Evolutionary conservation across 2,797 vertebrate species (phyloP), one percentile per base, ranked within the genome.

Genomic region (Poeciliopsis presidionis): DNA sequence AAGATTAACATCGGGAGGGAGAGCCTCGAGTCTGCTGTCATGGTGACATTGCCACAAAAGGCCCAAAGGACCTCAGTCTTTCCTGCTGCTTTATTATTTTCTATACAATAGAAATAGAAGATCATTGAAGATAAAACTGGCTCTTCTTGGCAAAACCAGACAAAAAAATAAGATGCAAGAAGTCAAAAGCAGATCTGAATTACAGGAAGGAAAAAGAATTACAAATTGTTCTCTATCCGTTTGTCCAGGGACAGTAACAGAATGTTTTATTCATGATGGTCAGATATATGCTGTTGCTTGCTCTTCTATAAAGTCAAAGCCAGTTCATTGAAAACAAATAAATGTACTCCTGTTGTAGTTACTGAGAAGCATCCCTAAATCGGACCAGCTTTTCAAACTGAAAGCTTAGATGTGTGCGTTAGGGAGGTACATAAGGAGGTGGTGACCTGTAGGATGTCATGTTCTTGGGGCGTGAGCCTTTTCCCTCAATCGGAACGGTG

Each of bases 361-460:
- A 91, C 86, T 82, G 81, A 91, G 88, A 90, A 92, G 90, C 88
- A 85, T 91, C 88, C 90, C 87, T 83, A 90, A 81, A 77, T 80
- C 89, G 86, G 85, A 88, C 84, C 89, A 85, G 86, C 87, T 90
- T 89, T 91, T 91, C 89, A 84, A 84, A 89, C 71, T 78, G 86
- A 92, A 93, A 92, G 92, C 91, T 78, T 85, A 84, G 85, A 86
- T 92, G 90, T 92, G 91, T 89, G 92, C 73, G 85, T 96, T 99
- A 99, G 96, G 98, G 98, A 88, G 98, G 98, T 51, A 99, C 98
- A 0, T 99, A 99, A 80, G 98, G 98, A 2, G 98, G 98, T 36
- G 98, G 98, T 59, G 98, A 99, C 96, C 98, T 96, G 96, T 99
- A 99, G 0, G 98, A 95, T 95, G 98, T 99, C 98, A 99, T 99